These are phyloP conservation scores for Aptenodytes forsteri DNA, from an alignment of 2,113 vertebrate species.

Conservation along the genomic window DNA sequence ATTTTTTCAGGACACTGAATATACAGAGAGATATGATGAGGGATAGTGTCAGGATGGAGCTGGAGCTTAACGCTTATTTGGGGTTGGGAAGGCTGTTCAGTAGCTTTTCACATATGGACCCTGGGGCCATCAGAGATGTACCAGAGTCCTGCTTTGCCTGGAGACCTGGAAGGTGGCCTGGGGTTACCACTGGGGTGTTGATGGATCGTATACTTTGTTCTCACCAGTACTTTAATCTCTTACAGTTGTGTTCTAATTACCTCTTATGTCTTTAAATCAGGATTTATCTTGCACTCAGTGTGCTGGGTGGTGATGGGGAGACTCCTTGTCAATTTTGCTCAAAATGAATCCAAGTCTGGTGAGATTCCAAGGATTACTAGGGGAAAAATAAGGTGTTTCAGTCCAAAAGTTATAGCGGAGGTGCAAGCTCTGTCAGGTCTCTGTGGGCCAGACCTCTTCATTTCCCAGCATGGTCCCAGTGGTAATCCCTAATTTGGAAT, in stretches of 20 bases:
- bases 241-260: neutral
- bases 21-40: neutral
- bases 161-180: neutral
- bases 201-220: fast-evolving
- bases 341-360: neutral
- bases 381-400: neutral
- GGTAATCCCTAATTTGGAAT: neutral
- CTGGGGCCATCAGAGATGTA: neutral
- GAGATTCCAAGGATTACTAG: neutral
- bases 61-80: neutral
- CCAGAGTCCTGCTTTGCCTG: neutral
- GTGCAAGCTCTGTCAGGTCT: neutral
- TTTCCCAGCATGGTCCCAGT: neutral
- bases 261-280: neutral
- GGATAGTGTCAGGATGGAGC: neutral
- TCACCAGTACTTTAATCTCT: neutral
- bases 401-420: neutral
- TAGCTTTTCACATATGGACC: neutral
- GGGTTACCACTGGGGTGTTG: neutral
- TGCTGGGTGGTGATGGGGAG: neutral
- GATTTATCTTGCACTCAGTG: neutral
- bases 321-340: neutral
- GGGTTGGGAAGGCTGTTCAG: neutral
- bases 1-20: neutral
- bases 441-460: neutral